phyloP scores from a whole-genome alignment of 2,797 vertebrate genomes.

The Atherinosoma microstoma region DNA sequence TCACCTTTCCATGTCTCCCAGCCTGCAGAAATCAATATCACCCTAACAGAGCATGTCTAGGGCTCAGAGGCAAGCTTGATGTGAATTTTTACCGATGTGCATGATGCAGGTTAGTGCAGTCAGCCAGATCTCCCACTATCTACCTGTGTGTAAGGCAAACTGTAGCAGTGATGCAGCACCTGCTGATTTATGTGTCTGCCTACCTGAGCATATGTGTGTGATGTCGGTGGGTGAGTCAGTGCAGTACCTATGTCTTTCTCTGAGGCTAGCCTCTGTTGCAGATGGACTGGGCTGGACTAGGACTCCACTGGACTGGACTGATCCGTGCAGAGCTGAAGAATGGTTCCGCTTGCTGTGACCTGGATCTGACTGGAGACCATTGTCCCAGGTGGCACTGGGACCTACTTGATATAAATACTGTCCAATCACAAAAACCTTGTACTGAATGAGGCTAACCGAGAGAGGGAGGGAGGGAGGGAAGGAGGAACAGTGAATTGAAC shows the following conservation, averaged over 20 bases:
- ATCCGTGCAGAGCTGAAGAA: constrained; percentile 48
- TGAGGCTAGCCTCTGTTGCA: constrained; percentile 54
- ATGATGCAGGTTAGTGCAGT: constrained; percentile 52
- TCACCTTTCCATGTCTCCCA: constrained; percentile 68
- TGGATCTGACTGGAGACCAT: constrained; percentile 81
- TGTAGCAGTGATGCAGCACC: constrained; percentile 67
- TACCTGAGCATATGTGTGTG: constrained; percentile 40
- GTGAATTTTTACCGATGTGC: constrained; percentile 60
- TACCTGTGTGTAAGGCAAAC: constrained; percentile 48
- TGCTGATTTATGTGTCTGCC: constrained; percentile 39
- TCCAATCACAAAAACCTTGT: constrained; percentile 82
- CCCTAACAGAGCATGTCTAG: constrained; percentile 37
- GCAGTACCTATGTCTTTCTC: constrained; percentile 59
- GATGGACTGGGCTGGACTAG: constrained; percentile 52
- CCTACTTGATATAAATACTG: constrained; percentile 89
- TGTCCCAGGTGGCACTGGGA: constrained; percentile 86
- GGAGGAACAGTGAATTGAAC: constrained; percentile 56
- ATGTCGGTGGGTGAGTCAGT: constrained; percentile 49
- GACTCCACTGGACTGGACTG: constrained; percentile 55
- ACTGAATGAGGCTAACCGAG: constrained; percentile 79
- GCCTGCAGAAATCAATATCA: constrained; percentile 28
- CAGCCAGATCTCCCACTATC: constrained; percentile 34
- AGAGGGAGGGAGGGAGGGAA: constrained; percentile 64
- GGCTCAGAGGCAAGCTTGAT: constrained; percentile 49
- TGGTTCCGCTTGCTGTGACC: constrained; percentile 76